Base-by-base conservation (phyloP, 1,140 invertebrate species). In the Calliphora vicina region DNA sequence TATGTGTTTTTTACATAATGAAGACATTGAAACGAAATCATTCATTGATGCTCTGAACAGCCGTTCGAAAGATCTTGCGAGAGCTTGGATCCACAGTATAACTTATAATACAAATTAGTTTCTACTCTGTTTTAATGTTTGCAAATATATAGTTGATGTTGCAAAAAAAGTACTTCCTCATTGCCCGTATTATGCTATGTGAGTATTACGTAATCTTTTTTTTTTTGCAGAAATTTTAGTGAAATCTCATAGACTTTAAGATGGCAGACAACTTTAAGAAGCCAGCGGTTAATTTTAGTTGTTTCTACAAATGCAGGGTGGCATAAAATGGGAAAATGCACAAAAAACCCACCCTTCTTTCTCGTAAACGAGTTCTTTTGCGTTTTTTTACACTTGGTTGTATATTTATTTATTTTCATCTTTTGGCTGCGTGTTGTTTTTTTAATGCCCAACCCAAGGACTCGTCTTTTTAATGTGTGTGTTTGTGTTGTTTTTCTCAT, bases 391-490 rank as follows among this genome's bases (percentile, higher is more conserved):
- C 15, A 45, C 45, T 81, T 71, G 25, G 17, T 23, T 61, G 15
- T 17, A 26, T 81, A 45, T 61, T 29, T 80, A 26, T 67, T 23
- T 13, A 29, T 81, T 61, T 35, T 67, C n/a, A 6, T 20, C 45
- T 6, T 50, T 67, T 23, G 9, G n/a, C 61, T 67, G n/a, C 61
- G 23, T 67, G 8, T 67, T 50, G 8, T 6, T 50, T 80, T 13
- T 80, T 50, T 50, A 26, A 50, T 80, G 42, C 78, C 17, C 35
- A 29, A 50, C 42, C 43, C 43, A 67, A 50, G 50, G 25, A 61
- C 82, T 73, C n/a, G n/a, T n/a, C 45, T 82, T 82, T 82, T 29
- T 10, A 23, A 17, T 27, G n/a, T 23, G n/a, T 67, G n/a, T 67
- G 4, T 2, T 8, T 67, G n/a, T 67, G 61, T 23, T 67, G 20